These are phyloP conservation scores for Conger conger DNA, from an alignment of 2,113 vertebrate genomes.

Conservation along the genomic window DNA sequence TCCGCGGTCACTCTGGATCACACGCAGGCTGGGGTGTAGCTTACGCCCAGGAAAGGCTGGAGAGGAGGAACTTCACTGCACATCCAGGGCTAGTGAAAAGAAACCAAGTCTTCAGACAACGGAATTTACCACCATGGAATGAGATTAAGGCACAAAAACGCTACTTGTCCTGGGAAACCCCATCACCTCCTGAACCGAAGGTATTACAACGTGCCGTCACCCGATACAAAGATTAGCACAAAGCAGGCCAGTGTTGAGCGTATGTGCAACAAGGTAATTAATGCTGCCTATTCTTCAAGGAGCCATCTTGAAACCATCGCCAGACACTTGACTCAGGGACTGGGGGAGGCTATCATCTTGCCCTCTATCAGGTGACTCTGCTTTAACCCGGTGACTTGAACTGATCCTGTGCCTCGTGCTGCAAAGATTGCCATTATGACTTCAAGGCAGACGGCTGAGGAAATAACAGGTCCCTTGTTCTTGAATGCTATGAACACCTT, in stretches of 20 bases:
- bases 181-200: slow-evolving; percentile 47
- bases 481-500: slow-evolving; percentile 31
- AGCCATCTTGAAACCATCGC: slow-evolving; percentile 31
- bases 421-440: slow-evolving; percentile 30
- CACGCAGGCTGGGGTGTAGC: neutral
- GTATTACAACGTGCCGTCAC: slow-evolving; percentile 47
- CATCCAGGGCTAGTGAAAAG: slow-evolving; percentile 24
- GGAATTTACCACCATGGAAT: slow-evolving; percentile 34
- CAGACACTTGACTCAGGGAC: slow-evolving; percentile 30
- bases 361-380: slow-evolving; percentile 8
- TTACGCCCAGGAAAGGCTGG: neutral
- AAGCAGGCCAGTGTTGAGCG: slow-evolving; percentile 42
- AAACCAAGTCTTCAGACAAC: slow-evolving; percentile 30
- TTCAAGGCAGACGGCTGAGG: slow-evolving; percentile 11
- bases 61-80: slow-evolving; percentile 16
- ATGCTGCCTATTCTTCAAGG: slow-evolving; percentile 34
- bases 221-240: slow-evolving; percentile 44
- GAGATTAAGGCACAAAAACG: slow-evolving; percentile 44
- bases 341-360: slow-evolving; percentile 31
- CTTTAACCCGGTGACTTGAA: slow-evolving; percentile 24
- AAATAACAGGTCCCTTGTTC: slow-evolving; percentile 32
- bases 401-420: neutral
- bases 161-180: slow-evolving; percentile 41
- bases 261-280: slow-evolving; percentile 40
- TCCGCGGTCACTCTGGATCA: slow-evolving; percentile 10